These are phyloP conservation scores for Corythornis cristatus DNA, from an alignment of 2,113 vertebrate species.

Conservation along the genomic window DNA sequence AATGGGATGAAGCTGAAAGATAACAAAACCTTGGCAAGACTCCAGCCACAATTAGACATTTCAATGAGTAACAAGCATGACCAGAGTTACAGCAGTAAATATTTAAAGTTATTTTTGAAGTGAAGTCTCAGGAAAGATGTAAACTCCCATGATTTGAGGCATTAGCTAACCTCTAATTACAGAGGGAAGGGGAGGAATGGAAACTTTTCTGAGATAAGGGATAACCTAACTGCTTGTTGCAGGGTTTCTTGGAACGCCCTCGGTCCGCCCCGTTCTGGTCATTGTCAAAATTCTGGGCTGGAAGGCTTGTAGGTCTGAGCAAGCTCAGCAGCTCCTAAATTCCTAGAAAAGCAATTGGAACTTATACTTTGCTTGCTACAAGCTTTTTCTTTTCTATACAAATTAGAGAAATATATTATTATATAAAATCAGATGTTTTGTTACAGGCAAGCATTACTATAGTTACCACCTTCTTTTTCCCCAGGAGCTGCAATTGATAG, in stretches of 20 bases:
- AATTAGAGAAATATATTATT: conserved; percentile 13
- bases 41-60: not conserved
- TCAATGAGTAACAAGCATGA: not conserved
- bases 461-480: not conserved
- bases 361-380: not conserved
- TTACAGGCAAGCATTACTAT: not conserved
- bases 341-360: conserved; percentile 27
- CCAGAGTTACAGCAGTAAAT: conserved; percentile 30
- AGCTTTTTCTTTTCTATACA: not conserved
- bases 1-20: conserved; percentile 16
- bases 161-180: conserved; percentile 39
- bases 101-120: conserved; percentile 45
- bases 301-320: not conserved
- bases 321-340: not conserved
- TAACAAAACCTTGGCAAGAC: not conserved
- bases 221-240: conserved; percentile 4
- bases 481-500: not conserved
- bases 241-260: conserved; percentile 38
- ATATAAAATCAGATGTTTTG: not conserved
- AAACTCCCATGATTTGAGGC: not conserved
- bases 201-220: conserved; percentile 47
- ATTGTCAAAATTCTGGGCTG: conserved; percentile 17
- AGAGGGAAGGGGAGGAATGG: conserved; percentile 27
- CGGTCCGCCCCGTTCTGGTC: not conserved
- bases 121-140: conserved; percentile 14